These are phyloP conservation scores for Poeciliopsis turneri DNA, from an alignment of 2,797 vertebrate species.

Conservation along the genomic window DNA sequence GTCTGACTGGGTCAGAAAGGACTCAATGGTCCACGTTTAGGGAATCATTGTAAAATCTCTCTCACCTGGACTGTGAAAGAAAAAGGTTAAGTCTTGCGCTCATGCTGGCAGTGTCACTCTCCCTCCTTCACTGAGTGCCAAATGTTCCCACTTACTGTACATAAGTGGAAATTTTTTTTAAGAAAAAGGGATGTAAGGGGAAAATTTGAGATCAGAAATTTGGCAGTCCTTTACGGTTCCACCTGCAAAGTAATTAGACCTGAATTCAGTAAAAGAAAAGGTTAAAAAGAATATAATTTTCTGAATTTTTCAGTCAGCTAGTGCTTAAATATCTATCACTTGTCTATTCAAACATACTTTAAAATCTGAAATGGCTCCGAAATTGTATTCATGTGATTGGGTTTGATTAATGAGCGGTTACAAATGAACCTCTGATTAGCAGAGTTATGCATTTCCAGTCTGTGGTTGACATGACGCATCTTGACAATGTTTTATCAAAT, in stretches of 20 bases:
- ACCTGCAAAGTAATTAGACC: background rate
- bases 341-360: background rate
- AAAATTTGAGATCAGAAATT: background rate
- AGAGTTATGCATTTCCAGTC: background rate
- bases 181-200: background rate
- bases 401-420: background rate
- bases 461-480: background rate
- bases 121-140: background rate
- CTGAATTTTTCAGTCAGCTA: background rate
- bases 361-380: background rate
- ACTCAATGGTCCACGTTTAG: conserved; percentile 6
- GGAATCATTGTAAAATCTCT: conserved; percentile 32
- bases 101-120: background rate
- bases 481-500: background rate
- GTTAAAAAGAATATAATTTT: background rate
- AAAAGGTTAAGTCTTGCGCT: background rate
- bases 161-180: too few species aligned
- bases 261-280: background rate
- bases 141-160: background rate
- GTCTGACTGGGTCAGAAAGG: conserved; percentile 45
- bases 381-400: background rate
- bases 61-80: background rate
- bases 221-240: background rate
- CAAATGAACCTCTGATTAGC: background rate
- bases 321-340: background rate